Base-by-base conservation (phyloP, 2,113 vertebrate genomes). In the Xenopus laevis region DNA sequence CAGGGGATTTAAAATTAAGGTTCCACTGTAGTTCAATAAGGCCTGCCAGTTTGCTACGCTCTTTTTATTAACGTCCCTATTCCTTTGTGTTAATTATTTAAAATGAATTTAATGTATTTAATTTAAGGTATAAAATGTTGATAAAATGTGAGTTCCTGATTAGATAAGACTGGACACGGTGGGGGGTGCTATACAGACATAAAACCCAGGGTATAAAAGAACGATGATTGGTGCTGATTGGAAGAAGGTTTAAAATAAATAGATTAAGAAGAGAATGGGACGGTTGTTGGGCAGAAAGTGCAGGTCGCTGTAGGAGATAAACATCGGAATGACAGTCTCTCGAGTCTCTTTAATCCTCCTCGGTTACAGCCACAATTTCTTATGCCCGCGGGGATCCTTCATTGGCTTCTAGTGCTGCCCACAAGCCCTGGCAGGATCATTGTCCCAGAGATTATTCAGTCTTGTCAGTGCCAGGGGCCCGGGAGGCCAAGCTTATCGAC, bases 151-250 rank as follows among this genome's bases (percentile, higher is more conserved):
- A 40, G 33, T 55, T 55, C 53, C 53, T 55, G 53, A n/a, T 55
- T 55, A 16, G 53, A 50, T 40, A 40, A 50, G 47, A 7, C 47
- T 50, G 47, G 15, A 50, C 47, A 5, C 10, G 15, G 2, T 6
- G 47, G 47, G 47, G 47, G 47, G 6, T 9, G 6, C 47, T 55
- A 47, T 81, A 75, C 78, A 65, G 33, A 78, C 74, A 61, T 76
- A 81, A 67, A 80, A 72, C 16, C 87, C 87, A 89, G 89, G 88
- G 88, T 86, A 83, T 81, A 84, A 83, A 78, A 60, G 40, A 50
- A 20, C 79, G 66, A 79, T 30, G 15, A 62, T 75, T 84, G 71
- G 79, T 79, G 78, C 9, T 65, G 79, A 78, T 77, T 50, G 15
- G 47, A 50, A 13, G 47, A 50, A 50, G 11, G 47, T 50, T 78